These are phyloP conservation scores for Temnothorax nylanderi DNA, from an alignment of 1,140 invertebrate species.

Conservation along the genomic window DNA sequence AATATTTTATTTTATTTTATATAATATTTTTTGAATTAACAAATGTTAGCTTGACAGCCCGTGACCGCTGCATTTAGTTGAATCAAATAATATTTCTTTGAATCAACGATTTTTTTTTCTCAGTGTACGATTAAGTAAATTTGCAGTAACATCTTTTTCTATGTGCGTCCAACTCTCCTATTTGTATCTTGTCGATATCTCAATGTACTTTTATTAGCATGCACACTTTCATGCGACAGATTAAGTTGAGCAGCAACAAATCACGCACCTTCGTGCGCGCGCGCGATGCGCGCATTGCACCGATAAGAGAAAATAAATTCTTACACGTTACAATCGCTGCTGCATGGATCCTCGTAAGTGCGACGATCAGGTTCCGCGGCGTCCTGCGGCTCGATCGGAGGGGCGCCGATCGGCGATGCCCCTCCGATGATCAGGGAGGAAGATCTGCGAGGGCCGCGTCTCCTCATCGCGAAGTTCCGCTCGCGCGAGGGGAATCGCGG, in stretches of 20 bases:
- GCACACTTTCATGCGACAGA: neutral
- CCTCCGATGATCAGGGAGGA: slow-evolving; percentile 62
- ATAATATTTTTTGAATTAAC: no score
- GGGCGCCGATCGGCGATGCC: slow-evolving; percentile 62
- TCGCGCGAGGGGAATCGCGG: slow-evolving; percentile 89
- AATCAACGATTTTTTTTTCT: no score
- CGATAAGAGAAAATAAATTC: slow-evolving; percentile 50
- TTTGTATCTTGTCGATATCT: neutral
- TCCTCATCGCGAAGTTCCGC: slow-evolving; percentile 88
- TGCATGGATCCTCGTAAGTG: slow-evolving; percentile 65
- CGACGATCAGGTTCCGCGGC: slow-evolving; percentile 57
- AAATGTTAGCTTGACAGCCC: no score
- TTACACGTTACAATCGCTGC: slow-evolving; percentile 66
- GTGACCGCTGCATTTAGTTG: no score
- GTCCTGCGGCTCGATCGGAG: slow-evolving; percentile 55
- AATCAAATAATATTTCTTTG: no score
- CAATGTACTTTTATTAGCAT: slow-evolving; percentile 18
- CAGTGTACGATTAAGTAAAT: neutral
- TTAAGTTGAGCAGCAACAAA: neutral
- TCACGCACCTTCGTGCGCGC: neutral
- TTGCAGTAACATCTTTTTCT: neutral
- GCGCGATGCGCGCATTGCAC: neutral
- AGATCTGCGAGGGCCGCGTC: slow-evolving; percentile 76
- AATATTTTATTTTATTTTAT: no score
- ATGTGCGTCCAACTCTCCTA: neutral